Evolutionary conservation across 2,113 vertebrate species (phyloP).

Genomic region (Petrocephalus zakoni): DNA sequence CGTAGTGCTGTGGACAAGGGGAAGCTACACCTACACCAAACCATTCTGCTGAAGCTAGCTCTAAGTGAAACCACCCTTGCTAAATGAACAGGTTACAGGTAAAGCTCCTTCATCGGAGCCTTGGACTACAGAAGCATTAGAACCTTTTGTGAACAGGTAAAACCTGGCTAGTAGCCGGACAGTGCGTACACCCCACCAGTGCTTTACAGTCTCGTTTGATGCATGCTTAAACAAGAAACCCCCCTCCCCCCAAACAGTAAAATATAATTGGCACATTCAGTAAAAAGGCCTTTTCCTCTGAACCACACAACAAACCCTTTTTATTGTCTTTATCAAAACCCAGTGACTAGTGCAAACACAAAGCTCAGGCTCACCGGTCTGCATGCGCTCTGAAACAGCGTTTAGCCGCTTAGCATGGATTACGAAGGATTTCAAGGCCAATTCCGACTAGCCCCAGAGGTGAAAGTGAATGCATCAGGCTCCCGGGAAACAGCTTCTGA

Average conservation of each 20-base stretch:
- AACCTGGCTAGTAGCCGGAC: background rate
- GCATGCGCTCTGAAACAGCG: background rate
- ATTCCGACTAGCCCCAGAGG: background rate
- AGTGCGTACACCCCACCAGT: background rate
- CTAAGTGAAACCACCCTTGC: background rate
- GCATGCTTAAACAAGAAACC: background rate
- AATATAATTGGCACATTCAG: slow-evolving; percentile 2
- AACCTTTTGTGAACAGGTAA: background rate
- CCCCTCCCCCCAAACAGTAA: background rate
- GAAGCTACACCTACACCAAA: background rate
- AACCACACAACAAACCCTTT: background rate
- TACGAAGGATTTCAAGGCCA: background rate
- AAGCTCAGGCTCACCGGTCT: background rate
- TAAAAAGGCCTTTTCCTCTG: background rate
- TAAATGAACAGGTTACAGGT: background rate
- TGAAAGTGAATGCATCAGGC: background rate
- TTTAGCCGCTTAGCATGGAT: background rate
- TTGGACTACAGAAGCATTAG: background rate
- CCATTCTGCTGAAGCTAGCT: background rate
- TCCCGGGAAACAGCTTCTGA: background rate
- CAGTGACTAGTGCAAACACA: background rate
- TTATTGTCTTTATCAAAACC: background rate
- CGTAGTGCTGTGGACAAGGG: slow-evolving; percentile 29
- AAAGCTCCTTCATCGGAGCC: background rate
- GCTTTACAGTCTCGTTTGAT: background rate